Percentiles rank a stretch among this genome's conserved stretches.
Evolutionary conservation across 2,888 invertebrate species (phyloP).

Genomic region (Orgyia antiqua): DNA sequence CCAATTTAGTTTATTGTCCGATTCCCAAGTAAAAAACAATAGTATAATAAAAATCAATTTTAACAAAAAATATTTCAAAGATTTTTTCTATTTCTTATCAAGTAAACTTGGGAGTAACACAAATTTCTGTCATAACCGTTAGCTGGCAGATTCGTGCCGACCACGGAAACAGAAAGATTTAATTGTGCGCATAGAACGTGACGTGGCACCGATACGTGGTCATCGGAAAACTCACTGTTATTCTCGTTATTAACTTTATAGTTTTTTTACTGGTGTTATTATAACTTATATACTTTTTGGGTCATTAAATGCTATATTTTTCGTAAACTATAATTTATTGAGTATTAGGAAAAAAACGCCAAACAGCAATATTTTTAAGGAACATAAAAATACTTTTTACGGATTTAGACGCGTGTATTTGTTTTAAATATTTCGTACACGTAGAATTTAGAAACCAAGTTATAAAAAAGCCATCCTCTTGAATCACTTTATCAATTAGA

Average conservation of each 20-base stretch:
- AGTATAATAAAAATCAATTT: too few species aligned
- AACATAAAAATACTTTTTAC: too few species aligned
- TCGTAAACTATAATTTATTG: background rate
- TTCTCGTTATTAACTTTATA: conserved; percentile 16
- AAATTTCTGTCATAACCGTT: conserved; percentile 2
- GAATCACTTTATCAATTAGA: too few species aligned
- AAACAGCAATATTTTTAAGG: too few species aligned
- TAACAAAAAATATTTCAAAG: background rate
- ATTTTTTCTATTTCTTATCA: too few species aligned
- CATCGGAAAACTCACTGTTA: conserved; percentile 19
- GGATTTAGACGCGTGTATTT: too few species aligned
- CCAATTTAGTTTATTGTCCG: too few species aligned
- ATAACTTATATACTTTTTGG: conserved; percentile 2
- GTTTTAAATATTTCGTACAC: too few species aligned
- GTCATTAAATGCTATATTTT: background rate
- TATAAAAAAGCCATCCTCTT: too few species aligned
- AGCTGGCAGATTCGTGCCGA: conserved; percentile 20
- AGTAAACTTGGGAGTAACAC: too few species aligned
- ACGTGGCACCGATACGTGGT: conserved; percentile 26
- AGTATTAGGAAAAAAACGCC: background rate
- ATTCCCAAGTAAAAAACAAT: too few species aligned
- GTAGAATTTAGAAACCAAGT: too few species aligned
- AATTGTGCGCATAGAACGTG: conserved; percentile 48
- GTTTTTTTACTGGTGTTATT: conserved; percentile 1
- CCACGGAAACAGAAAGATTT: conserved; percentile 35